These are phyloP conservation scores for Ommatoiulus sabulosus DNA, from an alignment of 2,888 invertebrate genomes.

Conservation along the genomic window DNA sequence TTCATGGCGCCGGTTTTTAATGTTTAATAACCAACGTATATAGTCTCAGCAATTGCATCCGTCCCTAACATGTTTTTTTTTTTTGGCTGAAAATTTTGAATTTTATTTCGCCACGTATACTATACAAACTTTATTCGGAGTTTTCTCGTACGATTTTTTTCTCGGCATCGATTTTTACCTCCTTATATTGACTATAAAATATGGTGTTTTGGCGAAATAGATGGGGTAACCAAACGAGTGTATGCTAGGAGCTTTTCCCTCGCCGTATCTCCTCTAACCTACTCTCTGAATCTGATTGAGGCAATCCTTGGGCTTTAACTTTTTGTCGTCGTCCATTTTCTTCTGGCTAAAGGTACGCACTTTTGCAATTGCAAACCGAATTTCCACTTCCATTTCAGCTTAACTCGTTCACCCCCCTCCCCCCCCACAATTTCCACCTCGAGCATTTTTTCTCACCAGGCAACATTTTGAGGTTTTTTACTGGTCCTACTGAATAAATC, in stretches of 20 bases:
- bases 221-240: neutral
- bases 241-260: neutral
- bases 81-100: neutral
- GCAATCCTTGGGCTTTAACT: slow-evolving; percentile 5
- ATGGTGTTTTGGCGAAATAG: neutral
- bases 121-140: too few relatives aligned
- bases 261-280: neutral
- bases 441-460: neutral
- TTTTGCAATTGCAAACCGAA: slow-evolving; percentile 32
- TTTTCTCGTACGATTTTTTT: too few relatives aligned
- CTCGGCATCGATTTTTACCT: neutral
- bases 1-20: neutral
- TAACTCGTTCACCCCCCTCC: neutral
- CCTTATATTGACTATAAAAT: neutral
- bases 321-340: slow-evolving; percentile 37
- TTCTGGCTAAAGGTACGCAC: slow-evolving; percentile 21
- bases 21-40: neutral
- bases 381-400: slow-evolving; percentile 29
- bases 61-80: too few relatives aligned
- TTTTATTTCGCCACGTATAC: too few relatives aligned
- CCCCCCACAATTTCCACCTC: neutral
- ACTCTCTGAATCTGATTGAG: neutral
- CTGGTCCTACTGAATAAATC: slow-evolving; percentile 24
- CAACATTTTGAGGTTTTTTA: slow-evolving; percentile 46
- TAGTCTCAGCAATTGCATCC: too few relatives aligned